Evolutionary conservation across 2,888 invertebrate genomes (phyloP).

Genomic region (Eristalinus aeneus): DNA sequence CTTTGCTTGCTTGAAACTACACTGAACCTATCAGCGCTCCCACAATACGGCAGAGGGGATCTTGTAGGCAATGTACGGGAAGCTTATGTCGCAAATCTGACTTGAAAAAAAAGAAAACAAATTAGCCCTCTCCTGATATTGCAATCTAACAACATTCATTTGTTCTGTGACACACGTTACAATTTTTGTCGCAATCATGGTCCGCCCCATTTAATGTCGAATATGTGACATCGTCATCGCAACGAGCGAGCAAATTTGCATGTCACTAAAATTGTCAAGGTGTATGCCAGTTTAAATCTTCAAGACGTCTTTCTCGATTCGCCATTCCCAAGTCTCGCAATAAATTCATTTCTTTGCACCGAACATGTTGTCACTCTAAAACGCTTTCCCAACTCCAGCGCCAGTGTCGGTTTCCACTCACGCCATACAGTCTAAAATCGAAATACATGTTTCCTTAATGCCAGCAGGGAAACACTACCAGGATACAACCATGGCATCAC

Average conservation of each 20-base stretch:
- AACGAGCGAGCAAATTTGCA: not conserved
- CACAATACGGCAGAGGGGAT: too few species aligned
- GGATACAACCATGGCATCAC: not conserved
- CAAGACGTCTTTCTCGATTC: not conserved
- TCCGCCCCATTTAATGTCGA: not conserved
- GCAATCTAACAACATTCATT: too few species aligned
- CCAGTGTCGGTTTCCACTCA: not conserved
- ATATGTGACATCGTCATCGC: not conserved
- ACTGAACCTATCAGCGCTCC: too few species aligned
- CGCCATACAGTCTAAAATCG: slow-evolving; percentile 19
- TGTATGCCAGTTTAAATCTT: not conserved
- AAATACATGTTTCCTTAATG: slow-evolving; percentile 32
- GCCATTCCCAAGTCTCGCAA: slow-evolving; percentile 4
- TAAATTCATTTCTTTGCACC: slow-evolving; percentile 31
- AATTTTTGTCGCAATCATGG: not conserved
- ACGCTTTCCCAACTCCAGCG: not conserved
- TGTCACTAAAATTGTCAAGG: slow-evolving; percentile 28
- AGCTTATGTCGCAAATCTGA: too few species aligned
- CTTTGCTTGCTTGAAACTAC: too few species aligned
- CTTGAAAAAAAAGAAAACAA: too few species aligned
- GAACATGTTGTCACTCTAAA: slow-evolving; percentile 28
- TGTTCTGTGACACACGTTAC: too few species aligned
- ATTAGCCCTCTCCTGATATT: too few species aligned
- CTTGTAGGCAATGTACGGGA: too few species aligned
- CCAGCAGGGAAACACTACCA: slow-evolving; percentile 23